Evolutionary conservation across 2,888 invertebrate genomes (phyloP), one percentile per base, ranked within the genome.

Genomic region (Hirtodrosophila cameraria): DNA sequence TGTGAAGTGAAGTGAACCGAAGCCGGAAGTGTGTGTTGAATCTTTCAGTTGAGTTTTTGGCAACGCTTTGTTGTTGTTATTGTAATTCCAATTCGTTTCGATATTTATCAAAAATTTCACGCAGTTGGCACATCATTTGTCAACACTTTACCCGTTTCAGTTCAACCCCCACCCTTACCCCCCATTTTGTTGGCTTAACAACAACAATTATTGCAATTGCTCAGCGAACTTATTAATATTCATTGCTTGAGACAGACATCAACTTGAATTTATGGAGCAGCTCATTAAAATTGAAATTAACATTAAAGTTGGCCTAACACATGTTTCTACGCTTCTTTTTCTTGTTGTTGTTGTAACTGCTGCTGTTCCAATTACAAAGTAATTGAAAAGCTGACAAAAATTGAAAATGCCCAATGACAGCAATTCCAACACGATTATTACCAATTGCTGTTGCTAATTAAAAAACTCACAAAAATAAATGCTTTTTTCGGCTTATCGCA

Each of bases 141-240:
- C 78, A 80, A 77, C 66, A 43, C 35, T 1, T 7, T 48, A 12
- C n/a, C 18, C 2, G 28, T 1, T n/a, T 3, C 2, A n/a, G n/a
- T n/a, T 12, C 16, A 0, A 1, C n/a, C 13, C 16, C n/a, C 12
- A 16, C 8, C 0, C 18, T 6, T 27, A 25, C 12, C 12, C 1
- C 12, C 28, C 30, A 27, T 4, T 8, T n/a, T 5, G 2, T 0
- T 23, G 18, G 6, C 15, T n/a, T 25, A 0, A 13, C 18, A 15
- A 12, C 9, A 11, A 13, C 55, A 70, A 77, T 78, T 67, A 64
- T 57, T 84, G 66, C 67, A 65, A 71, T 77, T 77, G 69, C 60
- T 63, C 82, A 81, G 64, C 65, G 67, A 60, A 55, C 78, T 67
- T 72, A 80, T 85, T 85, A 85, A 80, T 73, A 85, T 82, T 80